Conservation (phyloP, 53 echinoderm and acorn worm species). For the Echinometra lucunter region DNA sequence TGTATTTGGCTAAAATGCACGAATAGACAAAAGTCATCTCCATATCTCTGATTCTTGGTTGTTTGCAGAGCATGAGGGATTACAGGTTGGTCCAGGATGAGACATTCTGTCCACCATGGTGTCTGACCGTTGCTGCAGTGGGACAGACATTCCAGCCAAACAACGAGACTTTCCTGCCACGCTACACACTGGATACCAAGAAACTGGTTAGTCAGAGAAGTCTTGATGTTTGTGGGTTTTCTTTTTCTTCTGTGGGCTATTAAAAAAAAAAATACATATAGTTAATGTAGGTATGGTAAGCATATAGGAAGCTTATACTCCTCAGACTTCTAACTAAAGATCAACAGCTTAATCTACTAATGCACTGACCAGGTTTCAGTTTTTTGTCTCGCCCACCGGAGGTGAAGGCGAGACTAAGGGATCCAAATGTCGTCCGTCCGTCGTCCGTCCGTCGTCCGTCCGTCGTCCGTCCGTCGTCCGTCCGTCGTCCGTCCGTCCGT, state of each 20-base stretch:
- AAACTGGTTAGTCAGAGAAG: conserved; percentile 79
- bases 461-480: no score
- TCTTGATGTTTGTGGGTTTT: not conserved
- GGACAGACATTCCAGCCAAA: conserved; percentile 97
- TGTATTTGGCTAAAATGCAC: no score
- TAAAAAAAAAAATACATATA: not conserved
- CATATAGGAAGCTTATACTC: not conserved
- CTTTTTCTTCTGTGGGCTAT: not conserved
- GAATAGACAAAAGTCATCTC: not conserved
- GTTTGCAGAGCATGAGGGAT: conserved; percentile 93
- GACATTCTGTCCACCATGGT: conserved; percentile 98
- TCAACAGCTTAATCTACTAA: not conserved
- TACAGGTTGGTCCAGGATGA: conserved; percentile 97
- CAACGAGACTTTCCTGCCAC: conserved; percentile 93
- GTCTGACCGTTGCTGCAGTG: conserved; percentile 87
- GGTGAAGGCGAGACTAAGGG: no score
- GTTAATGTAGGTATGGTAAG: not conserved
- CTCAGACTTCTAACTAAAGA: not conserved
- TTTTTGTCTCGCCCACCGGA: no score
- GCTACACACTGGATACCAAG: conserved; percentile 79
- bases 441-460: no score
- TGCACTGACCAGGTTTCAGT: no score
- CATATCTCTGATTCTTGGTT: not conserved
- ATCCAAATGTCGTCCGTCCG: no score
- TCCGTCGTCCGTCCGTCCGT: no score